Percentiles rank a stretch among this genome's conserved stretches.
phyloP scores from a whole-genome alignment of 2,113 vertebrate species.

The Brachyistius frenatus region DNA sequence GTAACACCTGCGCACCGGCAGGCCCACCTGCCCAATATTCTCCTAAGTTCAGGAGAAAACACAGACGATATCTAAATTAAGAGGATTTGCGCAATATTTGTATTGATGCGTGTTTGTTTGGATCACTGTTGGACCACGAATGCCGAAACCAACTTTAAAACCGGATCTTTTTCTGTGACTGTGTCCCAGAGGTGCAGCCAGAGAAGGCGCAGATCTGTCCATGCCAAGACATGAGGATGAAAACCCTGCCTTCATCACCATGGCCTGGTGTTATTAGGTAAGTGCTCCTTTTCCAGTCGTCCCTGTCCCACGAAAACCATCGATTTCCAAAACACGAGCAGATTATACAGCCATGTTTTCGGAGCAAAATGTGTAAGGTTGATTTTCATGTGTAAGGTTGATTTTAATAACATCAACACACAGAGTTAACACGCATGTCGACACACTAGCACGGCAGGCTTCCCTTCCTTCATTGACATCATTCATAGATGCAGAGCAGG shows the following conservation, averaged over 20 bases:
- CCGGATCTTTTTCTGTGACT: neutral
- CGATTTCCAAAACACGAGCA: neutral
- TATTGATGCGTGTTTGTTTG: no score
- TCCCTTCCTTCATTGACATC: no score
- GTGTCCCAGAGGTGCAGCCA: neutral
- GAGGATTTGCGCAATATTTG: neutral
- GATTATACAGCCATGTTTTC: no score
- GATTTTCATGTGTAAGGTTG: no score
- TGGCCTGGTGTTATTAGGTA: constrained; percentile 45
- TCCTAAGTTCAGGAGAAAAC: no score
- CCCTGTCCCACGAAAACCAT: no score
- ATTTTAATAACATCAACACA: no score
- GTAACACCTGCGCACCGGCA: constrained; percentile 24
- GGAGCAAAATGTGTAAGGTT: no score
- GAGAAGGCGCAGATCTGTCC: constrained; percentile 23
- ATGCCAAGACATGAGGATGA: neutral
- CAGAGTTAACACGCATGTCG: no score
- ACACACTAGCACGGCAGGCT: no score
- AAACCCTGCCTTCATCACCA: constrained; percentile 13
- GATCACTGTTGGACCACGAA: no score
- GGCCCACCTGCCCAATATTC: accelerated
- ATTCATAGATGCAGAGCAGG: no score
- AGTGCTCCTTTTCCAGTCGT: neutral
- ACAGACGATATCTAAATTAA: neutral
- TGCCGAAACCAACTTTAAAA: neutral